phyloP scores from a whole-genome alignment of 2,113 vertebrate genomes.

The Gasterosteus aculeatus region DNA sequence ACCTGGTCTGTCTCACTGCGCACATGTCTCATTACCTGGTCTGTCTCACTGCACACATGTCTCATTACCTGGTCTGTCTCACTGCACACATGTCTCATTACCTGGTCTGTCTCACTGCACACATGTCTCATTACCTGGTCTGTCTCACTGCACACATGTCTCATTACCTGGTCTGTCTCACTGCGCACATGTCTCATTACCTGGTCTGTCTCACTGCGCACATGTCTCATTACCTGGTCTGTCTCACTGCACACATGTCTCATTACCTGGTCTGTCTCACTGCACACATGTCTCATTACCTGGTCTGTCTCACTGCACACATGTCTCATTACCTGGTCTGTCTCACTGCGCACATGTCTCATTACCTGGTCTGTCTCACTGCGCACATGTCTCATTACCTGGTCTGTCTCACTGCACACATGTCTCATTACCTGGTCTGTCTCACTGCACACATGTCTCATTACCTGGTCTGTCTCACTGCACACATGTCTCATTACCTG shows the following conservation, averaged over 20 bases:
- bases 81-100: too few species aligned
- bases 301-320: not conserved
- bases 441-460: not conserved
- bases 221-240: too few species aligned
- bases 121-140: conserved; percentile 16
- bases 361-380: not conserved
- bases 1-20: not conserved
- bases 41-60: not conserved
- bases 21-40: conserved; percentile 18
- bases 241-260: not conserved
- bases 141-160: too few species aligned
- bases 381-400: conserved; percentile 13
- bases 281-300: too few species aligned
- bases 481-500: too few species aligned
- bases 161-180: not conserved
- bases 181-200: conserved; percentile 16
- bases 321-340: conserved; percentile 12
- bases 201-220: not conserved
- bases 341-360: too few species aligned
- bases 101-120: not conserved
- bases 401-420: not conserved
- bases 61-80: conserved; percentile 15
- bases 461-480: conserved; percentile 11
- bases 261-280: conserved; percentile 11
- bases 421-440: not conserved